Evolutionary conservation across 2,888 invertebrate genomes (phyloP), one percentile per base, ranked within the genome.

Genomic region (Ceramica pisi): DNA sequence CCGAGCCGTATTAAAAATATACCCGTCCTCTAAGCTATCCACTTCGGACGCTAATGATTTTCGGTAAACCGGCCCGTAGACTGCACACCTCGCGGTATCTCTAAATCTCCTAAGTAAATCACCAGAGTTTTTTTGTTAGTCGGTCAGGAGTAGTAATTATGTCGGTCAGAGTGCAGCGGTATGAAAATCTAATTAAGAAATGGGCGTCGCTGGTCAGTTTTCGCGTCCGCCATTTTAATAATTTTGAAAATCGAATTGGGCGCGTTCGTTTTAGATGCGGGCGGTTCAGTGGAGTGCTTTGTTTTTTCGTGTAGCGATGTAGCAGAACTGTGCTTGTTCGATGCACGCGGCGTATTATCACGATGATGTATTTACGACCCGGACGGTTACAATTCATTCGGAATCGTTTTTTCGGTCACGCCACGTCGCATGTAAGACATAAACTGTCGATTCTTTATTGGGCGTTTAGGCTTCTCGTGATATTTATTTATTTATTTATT

Each of bases 151-250:
- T 94, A 92, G 94, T 95, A 94, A 95, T 95, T 95, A 95, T 94
- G 91, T 94, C 94, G 95, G 96, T 96, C 95, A 95, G 94, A 95
- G 95, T 95, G 96, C 96, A 96, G 92, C 91, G 88, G 92, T 91
- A 94, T 92, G 93, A 92, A 93, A 96, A 95, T 94, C 95, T 95
- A 95, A 96, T 96, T 95, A 96, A 94, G 92, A 93, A 91, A 90
- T 93, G 93, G 96, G 96, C 94, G 94, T 89, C 78, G 78, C 85
- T 84, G 86, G 89, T 87, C 90, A 89, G 89, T 91, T 91, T 93
- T 92, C 90, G 93, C 91, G 91, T 89, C 90, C 86, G 90, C 91
- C 87, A 90, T 92, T 92, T 91, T 90, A 84, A 86, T 91, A 84
- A 88, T 90, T 90, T 89, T 85, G 81, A 89, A 90, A 90, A 91